phyloP scores from a whole-genome alignment of 2,888 invertebrate species.

The Pterobdella sp. region DNA sequence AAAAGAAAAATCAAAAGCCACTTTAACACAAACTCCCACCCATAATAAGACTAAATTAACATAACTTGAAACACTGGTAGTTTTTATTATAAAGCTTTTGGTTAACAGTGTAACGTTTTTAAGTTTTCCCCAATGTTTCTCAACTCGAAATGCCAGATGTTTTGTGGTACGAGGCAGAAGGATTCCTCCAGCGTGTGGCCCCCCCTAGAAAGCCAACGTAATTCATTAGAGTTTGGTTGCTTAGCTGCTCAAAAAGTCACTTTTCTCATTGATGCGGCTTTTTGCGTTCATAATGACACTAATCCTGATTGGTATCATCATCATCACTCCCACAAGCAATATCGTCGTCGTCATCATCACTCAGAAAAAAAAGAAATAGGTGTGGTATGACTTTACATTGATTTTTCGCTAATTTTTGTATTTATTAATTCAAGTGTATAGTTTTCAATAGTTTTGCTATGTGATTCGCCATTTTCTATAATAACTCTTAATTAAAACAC shows the following conservation, averaged over 20 bases:
- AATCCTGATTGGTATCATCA: not conserved
- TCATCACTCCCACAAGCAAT: not conserved
- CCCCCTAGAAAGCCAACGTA: not conserved
- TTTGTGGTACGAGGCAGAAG: not conserved
- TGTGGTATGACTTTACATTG: too few species aligned
- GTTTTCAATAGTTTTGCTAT: not conserved
- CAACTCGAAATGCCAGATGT: not conserved
- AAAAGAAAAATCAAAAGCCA: too few species aligned
- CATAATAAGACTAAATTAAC: too few species aligned
- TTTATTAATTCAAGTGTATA: not conserved
- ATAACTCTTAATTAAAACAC: not conserved
- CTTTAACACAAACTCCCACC: too few species aligned
- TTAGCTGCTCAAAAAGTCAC: not conserved
- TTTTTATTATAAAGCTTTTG: too few species aligned
- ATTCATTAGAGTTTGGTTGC: not conserved
- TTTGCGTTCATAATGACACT: not conserved
- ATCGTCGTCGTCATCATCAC: constrained; percentile 12
- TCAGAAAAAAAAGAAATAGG: constrained; percentile 6
- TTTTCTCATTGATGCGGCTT: not conserved
- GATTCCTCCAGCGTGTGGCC: not conserved
- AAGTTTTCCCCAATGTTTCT: too few species aligned
- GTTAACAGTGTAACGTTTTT: too few species aligned
- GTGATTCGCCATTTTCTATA: not conserved
- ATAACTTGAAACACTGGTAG: too few species aligned
- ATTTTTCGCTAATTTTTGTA: too few species aligned